Conservation (phyloP, 2,888 invertebrate genomes). For the Nudaria mundana region DNA sequence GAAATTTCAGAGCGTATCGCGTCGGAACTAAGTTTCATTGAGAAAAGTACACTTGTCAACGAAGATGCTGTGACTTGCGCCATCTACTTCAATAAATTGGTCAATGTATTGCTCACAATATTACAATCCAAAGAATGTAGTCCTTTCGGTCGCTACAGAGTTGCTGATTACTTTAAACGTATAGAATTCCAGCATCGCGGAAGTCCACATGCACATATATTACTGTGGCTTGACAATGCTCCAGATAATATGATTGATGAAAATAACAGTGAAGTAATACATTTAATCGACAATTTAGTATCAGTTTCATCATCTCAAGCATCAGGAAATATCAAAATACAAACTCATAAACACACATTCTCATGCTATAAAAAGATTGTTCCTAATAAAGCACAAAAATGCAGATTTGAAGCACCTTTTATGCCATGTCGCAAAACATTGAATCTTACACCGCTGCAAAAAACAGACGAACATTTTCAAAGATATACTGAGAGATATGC, state of each 20-base stretch:
- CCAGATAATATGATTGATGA: not conserved
- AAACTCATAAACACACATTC: constrained; percentile 30
- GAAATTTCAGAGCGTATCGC: too few species aligned
- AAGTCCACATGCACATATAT: constrained; percentile 45
- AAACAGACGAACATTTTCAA: too few species aligned
- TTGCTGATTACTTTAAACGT: constrained; percentile 32
- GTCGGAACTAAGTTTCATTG: not conserved
- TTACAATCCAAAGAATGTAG: constrained; percentile 18
- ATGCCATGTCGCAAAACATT: constrained; percentile 29
- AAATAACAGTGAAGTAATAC: constrained; percentile 15
- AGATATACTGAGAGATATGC: too few species aligned
- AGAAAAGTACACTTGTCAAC: constrained; percentile 14
- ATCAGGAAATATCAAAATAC: constrained; percentile 29
- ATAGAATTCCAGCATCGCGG: constrained; percentile 48
- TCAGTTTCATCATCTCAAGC: constrained; percentile 27
- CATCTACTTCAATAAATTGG: constrained; percentile 40
- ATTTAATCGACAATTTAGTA: constrained; percentile 31
- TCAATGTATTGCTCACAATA: constrained; percentile 25
- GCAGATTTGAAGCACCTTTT: constrained; percentile 44
- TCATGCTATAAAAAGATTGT: constrained; percentile 31
- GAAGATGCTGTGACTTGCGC: constrained; percentile 32
- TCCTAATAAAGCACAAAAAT: constrained; percentile 25
- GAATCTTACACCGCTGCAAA: too few species aligned
- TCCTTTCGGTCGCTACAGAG: not conserved
- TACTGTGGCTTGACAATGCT: constrained; percentile 45